Conservation (phyloP, 2,888 invertebrate genomes). For the Neocrepidodera transversa region DNA sequence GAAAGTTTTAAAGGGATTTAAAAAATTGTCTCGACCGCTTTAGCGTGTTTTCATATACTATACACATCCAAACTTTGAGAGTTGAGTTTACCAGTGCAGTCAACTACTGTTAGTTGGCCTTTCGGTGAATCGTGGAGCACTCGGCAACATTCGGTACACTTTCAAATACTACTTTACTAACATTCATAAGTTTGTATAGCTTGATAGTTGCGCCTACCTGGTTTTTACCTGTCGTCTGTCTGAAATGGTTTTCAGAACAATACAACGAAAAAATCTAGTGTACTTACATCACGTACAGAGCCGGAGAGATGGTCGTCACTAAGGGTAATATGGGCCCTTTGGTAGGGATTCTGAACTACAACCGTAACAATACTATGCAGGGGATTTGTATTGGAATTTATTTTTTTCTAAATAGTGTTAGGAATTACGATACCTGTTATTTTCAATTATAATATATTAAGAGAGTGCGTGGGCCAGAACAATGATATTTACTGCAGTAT, state of each 20-base stretch:
- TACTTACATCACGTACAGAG: constrained; percentile 20
- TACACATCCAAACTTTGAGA: constrained; percentile 2
- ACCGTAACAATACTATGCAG: neutral
- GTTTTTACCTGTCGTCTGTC: constrained; percentile 39
- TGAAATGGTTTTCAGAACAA: constrained; percentile 25
- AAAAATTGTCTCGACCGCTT: neutral
- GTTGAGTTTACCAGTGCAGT: constrained; percentile 33
- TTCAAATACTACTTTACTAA: constrained; percentile 37
- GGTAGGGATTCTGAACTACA: neutral
- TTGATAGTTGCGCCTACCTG: constrained; percentile 37
- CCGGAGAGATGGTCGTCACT: neutral
- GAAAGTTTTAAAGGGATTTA: constrained; percentile 12
- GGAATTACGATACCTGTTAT: neutral
- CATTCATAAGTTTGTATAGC: constrained; percentile 39
- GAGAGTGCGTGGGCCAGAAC: neutral
- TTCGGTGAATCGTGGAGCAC: constrained; percentile 22
- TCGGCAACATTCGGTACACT: constrained; percentile 37
- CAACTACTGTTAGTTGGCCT: constrained; percentile 42
- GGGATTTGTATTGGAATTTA: neutral
- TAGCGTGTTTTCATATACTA: constrained; percentile 21
- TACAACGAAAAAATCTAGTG: constrained; percentile 28
- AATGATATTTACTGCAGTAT: neutral
- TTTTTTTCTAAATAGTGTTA: neutral
- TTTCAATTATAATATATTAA: neutral
- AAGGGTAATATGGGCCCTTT: neutral